Evolutionary conservation across 2,888 invertebrate genomes (phyloP).

Genomic region (Polydesmus complanatus): DNA sequence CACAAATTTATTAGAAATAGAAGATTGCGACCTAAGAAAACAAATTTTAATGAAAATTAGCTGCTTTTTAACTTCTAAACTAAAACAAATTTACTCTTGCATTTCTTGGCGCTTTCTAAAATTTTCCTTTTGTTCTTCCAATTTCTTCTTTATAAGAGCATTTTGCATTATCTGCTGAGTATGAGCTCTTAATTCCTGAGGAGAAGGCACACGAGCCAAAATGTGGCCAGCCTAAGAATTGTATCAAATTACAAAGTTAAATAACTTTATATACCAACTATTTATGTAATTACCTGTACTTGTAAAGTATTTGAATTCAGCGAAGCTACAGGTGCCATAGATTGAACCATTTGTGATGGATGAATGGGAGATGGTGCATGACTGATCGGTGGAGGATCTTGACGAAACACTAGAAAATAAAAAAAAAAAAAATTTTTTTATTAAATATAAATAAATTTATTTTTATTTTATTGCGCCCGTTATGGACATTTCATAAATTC

Average conservation of each 20-base stretch:
- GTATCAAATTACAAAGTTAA: background rate
- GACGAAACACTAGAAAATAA: slow-evolving; percentile 30
- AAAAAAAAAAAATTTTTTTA: background rate
- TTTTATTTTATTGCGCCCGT: too few species aligned
- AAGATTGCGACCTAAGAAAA: slow-evolving; percentile 3
- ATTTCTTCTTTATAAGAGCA: slow-evolving; percentile 72
- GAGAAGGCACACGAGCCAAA: slow-evolving; percentile 38
- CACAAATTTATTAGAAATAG: slow-evolving; percentile 1
- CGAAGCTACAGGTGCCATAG: slow-evolving; percentile 10
- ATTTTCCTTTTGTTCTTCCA: slow-evolving; percentile 75
- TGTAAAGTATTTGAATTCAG: slow-evolving; percentile 18
- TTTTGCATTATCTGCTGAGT: slow-evolving; percentile 76
- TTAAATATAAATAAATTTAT: too few species aligned
- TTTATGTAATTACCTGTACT: slow-evolving; percentile 20
- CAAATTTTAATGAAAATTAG: too few species aligned
- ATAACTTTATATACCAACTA: background rate
- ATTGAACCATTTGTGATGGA: slow-evolving; percentile 25
- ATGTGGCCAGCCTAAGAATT: background rate
- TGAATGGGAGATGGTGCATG: slow-evolving; percentile 34
- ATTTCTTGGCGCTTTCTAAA: slow-evolving; percentile 62
- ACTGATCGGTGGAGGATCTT: slow-evolving; percentile 33
- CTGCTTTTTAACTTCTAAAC: background rate
- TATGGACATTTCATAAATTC: too few species aligned
- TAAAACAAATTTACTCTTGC: slow-evolving; percentile 5
- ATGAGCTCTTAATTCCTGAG: slow-evolving; percentile 68